These are phyloP conservation scores for Sebastes goodei DNA, from an alignment of 2,797 vertebrate species.

Conservation along the genomic window DNA sequence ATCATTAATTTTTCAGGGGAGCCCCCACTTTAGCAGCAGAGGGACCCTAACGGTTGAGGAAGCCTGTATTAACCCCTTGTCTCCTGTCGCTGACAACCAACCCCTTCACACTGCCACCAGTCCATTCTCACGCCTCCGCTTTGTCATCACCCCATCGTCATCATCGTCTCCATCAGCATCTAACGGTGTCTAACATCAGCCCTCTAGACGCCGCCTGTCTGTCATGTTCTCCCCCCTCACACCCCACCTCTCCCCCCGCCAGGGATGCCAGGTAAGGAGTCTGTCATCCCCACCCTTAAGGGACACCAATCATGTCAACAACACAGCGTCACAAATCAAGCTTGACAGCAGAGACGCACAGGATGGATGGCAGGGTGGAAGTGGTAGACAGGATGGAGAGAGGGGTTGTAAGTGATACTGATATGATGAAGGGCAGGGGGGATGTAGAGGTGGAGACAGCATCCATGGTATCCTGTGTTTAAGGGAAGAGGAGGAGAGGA, in stretches of 20 bases:
- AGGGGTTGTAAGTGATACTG: conserved; percentile 26
- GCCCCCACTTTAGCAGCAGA: neutral
- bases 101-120: conserved; percentile 44
- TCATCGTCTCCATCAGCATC: conserved; percentile 72
- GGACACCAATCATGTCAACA: conserved; percentile 58
- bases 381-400: conserved; percentile 28
- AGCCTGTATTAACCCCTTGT: conserved; percentile 57
- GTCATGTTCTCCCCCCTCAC: conserved; percentile 39
- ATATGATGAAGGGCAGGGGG: conserved; percentile 8
- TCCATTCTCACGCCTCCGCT: conserved; percentile 51
- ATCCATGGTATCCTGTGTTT: neutral
- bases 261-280: conserved; percentile 76
- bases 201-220: conserved; percentile 70
- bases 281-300: conserved; percentile 52
- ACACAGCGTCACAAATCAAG: conserved; percentile 52
- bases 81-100: conserved; percentile 50
- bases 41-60: neutral
- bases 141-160: conserved; percentile 68
- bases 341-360: conserved; percentile 22
- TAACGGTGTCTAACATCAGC: conserved; percentile 70
- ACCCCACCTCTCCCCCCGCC: neutral
- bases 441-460: neutral
- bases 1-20: neutral
- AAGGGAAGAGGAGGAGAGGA: neutral
- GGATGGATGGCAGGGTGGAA: conserved; percentile 28